These are phyloP conservation scores for Saccostrea glomerata DNA, from an alignment of 1,140 invertebrate genomes.

Conservation along the genomic window DNA sequence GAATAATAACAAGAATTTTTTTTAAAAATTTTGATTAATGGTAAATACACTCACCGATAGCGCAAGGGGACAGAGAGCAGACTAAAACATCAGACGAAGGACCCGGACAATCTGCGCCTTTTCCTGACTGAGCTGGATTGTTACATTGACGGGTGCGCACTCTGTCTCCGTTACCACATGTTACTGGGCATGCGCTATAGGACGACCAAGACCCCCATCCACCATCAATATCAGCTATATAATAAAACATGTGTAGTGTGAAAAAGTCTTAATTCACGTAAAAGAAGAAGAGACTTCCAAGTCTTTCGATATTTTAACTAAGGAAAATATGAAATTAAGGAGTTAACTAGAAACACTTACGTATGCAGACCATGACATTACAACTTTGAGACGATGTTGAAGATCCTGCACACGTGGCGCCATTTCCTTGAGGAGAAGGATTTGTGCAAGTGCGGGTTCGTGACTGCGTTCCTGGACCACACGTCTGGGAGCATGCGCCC, in stretches of 20 bases:
- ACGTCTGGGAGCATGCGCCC: conserved; percentile 62
- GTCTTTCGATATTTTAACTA: too few species aligned
- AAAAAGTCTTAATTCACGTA: too few species aligned
- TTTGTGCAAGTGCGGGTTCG: conserved; percentile 64
- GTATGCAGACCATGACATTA: conserved; percentile 19
- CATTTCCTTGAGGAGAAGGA: conserved; percentile 51
- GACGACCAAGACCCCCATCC: conserved; percentile 36
- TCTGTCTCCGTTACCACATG: conserved; percentile 34
- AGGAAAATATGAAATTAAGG: neutral
- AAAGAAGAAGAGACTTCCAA: too few species aligned
- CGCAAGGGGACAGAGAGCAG: conserved; percentile 30
- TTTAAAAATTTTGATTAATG: neutral
- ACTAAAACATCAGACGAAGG: neutral
- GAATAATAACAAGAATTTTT: neutral
- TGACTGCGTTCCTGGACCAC: conserved; percentile 62
- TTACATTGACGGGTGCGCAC: conserved; percentile 33
- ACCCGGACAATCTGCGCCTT: conserved; percentile 33
- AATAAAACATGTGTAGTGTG: neutral
- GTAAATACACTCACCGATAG: neutral
- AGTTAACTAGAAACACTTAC: neutral
- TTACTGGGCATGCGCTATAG: conserved; percentile 40
- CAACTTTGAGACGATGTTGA: neutral
- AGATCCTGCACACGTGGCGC: neutral
- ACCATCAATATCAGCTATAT: conserved; percentile 48
- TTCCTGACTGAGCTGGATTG: conserved; percentile 34